Conservation (phyloP, 2,113 vertebrate species). For the Ia io region DNA sequence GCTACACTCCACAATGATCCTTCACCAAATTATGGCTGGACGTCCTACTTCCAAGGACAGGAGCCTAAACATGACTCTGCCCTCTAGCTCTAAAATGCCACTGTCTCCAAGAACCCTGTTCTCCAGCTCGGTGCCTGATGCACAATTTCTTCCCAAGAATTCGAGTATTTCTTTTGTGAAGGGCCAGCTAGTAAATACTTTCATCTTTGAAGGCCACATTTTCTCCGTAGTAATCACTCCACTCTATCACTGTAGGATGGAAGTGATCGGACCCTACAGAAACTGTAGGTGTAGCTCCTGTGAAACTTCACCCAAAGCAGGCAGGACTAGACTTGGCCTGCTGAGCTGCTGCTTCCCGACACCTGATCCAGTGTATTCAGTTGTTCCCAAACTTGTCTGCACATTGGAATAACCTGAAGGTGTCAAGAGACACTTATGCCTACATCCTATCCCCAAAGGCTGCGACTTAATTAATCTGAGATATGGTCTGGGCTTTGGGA, state of each 20-base stretch:
- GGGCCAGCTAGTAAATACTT: neutral
- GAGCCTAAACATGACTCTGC: neutral
- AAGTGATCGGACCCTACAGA: neutral
- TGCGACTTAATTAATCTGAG: neutral
- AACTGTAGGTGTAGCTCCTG: neutral
- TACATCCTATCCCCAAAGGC: neutral
- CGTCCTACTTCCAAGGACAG: neutral
- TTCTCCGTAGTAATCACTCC: neutral
- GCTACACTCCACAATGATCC: rapidly evolving
- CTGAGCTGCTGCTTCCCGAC: neutral
- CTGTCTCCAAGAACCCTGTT: neutral
- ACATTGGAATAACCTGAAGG: neutral
- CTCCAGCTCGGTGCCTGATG: neutral
- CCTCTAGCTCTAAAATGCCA: neutral
- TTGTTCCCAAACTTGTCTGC: neutral
- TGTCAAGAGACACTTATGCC: neutral
- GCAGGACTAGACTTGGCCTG: rapidly evolving
- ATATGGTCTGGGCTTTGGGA: neutral
- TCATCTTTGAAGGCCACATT: neutral
- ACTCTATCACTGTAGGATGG: neutral
- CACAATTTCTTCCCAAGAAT: neutral
- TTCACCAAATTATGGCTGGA: neutral
- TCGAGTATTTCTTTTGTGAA: neutral
- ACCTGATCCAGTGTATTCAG: neutral
- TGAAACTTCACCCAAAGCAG: neutral